Evolutionary conservation across 1,140 invertebrate species (phyloP), one percentile per base, ranked within the genome.

Genomic region (Drosophila yakuba): DNA sequence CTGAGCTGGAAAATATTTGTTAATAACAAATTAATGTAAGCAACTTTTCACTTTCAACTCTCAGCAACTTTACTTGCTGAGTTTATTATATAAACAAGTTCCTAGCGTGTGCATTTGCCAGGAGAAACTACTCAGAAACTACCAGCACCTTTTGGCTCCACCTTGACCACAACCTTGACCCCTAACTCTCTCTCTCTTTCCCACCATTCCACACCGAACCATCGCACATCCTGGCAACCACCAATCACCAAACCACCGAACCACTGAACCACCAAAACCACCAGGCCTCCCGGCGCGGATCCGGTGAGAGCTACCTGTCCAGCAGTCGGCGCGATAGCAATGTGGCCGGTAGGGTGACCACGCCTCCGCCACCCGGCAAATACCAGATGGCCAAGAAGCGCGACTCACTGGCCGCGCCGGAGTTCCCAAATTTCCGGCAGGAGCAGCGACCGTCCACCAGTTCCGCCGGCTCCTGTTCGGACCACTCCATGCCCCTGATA

Each of bases 401-500:
- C 57, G 95, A 96, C 64, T 95, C 95, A 25, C 93, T 94, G 36
- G 93, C 93, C 36, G 93, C 93, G 45, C 93, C 93, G 23, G 93
- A 93, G 41, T 91, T 92, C 56, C 92, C 92, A 61, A 92, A 93
- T 73, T 93, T 93, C 77, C 93, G 94, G 59, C 94, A 94, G 80
- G 95, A 95, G 84, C 95, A 96, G 86, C 93, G 96, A 74, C 96
- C 96, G n/a, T 96, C 95, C 25, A 96, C 96, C 77, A 96, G 96
- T 17, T 96, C 96, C 57, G 96, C 95, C 10, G 95, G 94, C 20
- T 95, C 95, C 43, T 96, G 96, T 93, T 95, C 20, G 25, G 84
- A 89, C 23, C 73, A 74, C 52, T 89, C 84, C 72, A 56, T 80
- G 69, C 80, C 68, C 78, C 48, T 82, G 67, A 63, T 82, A 69